Evolutionary conservation across 2,113 vertebrate genomes (phyloP), one percentile per base, ranked within the genome.

Genomic region (Cygnus atratus): DNA sequence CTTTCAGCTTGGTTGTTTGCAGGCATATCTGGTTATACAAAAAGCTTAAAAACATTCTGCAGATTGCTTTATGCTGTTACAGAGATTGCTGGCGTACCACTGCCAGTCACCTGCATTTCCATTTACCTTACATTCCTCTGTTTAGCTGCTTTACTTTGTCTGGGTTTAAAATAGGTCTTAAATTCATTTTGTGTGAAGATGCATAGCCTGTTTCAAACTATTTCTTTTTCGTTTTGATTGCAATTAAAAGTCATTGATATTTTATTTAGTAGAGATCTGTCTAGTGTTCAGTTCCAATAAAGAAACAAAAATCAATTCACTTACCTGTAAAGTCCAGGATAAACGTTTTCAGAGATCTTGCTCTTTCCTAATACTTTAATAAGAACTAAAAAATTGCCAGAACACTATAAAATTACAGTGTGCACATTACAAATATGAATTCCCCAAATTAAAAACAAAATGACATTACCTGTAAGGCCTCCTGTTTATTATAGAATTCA

Each of bases 401-500:
- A 50, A 7, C 50, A 54, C n/a, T 41, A 82, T 7, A 90, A 75
- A 92, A 93, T 24, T 85, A 55, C 8, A 72, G 10, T 63, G 3
- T 92, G 28, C 4, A 31, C 46, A 35, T 28, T 43, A 89, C 21
- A 88, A 39, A 73, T 33, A 20, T 17, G n/a, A 73, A 92, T 41
- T 37, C 39, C 37, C 39, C 16, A 41, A 19, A 82, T 61, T 50
- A 65, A 81, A 59, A 90, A 20, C 33, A n/a, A 52, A n/a, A 50
- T 59, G 7, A 16, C 14, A 83, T 98, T 90, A 99, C 99, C 99
- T 99, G 99, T 97, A 99, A 98, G 94, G 99, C 99, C 95, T 99
- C 99, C 86, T 98, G 98, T 97, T 98, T 99, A 97, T 98, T 99
- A 94, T 98, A 98, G 94, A 99, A 99, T 95, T 99, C 99, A 70